A percentile compares a stretch with the other conserved stretches of the same genome.
phyloP scores from a whole-genome alignment of 2,888 invertebrate species.

The Sicus ferrugineus region DNA sequence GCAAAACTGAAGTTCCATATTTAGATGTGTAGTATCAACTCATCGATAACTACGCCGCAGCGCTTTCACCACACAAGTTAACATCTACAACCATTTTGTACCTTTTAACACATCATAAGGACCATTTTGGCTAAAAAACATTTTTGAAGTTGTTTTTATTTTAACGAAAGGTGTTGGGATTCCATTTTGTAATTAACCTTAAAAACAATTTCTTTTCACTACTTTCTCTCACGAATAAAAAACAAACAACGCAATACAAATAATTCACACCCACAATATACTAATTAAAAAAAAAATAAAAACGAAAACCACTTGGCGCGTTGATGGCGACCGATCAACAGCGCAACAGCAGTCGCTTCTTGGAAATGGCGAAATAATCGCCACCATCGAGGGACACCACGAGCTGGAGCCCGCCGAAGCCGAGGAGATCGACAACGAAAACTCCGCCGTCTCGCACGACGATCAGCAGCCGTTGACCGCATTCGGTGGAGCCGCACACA shows the following conservation, averaged over 20 bases:
- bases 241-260: constrained; percentile 13
- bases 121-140: too few relatives aligned
- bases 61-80: too few relatives aligned
- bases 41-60: too few relatives aligned
- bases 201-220: constrained; percentile 17
- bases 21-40: too few relatives aligned
- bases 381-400: constrained; percentile 56
- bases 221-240: constrained; percentile 5
- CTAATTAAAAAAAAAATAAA: background rate
- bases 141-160: too few relatives aligned
- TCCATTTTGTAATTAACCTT: constrained; percentile 26
- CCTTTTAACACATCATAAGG: too few relatives aligned
- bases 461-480: constrained; percentile 61
- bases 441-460: constrained; percentile 59
- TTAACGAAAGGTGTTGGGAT: constrained; percentile 24
- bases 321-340: background rate
- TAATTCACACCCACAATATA: constrained; percentile 8
- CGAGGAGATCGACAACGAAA: constrained; percentile 59
- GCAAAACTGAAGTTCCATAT: too few relatives aligned
- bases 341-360: constrained; percentile 47
- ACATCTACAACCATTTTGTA: too few relatives aligned
- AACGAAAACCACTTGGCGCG: background rate
- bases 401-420: constrained; percentile 54
- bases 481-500: constrained; percentile 54
- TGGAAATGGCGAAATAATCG: constrained; percentile 56